Evolutionary conservation across 2,797 vertebrate species (phyloP), one percentile per base, ranked within the genome.

Genomic region (Carduelis carduelis): DNA sequence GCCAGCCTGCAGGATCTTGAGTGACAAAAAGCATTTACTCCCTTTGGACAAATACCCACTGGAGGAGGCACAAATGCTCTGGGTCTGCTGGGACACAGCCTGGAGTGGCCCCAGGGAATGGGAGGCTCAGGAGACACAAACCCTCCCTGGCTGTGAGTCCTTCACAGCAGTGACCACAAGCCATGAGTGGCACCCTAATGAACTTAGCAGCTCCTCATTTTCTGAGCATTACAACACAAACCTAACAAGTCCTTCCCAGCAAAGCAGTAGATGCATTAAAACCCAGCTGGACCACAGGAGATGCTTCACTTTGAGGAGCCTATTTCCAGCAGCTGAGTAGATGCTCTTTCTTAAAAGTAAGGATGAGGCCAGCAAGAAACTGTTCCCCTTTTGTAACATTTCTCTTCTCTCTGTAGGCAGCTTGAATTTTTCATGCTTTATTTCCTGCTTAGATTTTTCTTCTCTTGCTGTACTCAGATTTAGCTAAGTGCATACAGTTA

Each of bases 291-390:
- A 50, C 41, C 1, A 0, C 80, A 35, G 27, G 34, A 68, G 74
- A 92, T 2, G 1, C 50, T 82, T 84, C 74, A 52, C 81, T 60
- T 66, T 39, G 11, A 92, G 83, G 30, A 89, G 34, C 35, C 50
- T 49, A 20, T 66, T 89, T 82, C 86, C 69, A 92, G 83, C 55
- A 79, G 63, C 89, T n/a, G 53, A 78, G 65, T 15, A 77, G 44
- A 81, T 28, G 50, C 56, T 84, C 87, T 89, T 93, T 92, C 89
- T 76, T 91, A 94, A 94, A 92, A 93, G 74, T 55, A 63, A 66
- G 78, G 74, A 60, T 84, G 66, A 93, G 81, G 68, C 86, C 56
- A 93, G n/a, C 49, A 92, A 86, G 71, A 92, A 93, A 86, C 50
- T 74, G 78, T 71, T 96, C 78, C 90, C 78, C 64, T 92, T 95